Evolutionary conservation across 2,888 invertebrate species (phyloP).

Genomic region (Lepidochitona cinerea): DNA sequence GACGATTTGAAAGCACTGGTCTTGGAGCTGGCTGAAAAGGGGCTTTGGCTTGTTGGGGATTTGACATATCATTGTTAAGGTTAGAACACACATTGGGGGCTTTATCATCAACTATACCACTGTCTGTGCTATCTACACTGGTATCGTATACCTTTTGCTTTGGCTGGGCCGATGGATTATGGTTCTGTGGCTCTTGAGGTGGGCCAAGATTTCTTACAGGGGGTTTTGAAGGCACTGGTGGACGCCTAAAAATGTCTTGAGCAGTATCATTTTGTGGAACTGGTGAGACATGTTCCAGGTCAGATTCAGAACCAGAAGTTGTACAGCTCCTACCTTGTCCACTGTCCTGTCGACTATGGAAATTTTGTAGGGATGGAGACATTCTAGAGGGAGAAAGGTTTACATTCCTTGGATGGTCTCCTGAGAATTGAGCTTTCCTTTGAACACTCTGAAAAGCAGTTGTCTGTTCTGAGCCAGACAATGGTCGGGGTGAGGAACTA

Average conservation of each 20-base stretch:
- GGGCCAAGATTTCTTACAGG: constrained; percentile 7
- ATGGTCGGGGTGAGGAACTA: not conserved
- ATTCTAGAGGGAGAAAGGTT: not conserved
- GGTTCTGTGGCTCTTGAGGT: not conserved
- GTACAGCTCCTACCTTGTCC: not conserved
- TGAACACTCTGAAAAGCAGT: not conserved
- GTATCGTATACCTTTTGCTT: not conserved
- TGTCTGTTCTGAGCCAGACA: not conserved
- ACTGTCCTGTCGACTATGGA: not conserved
- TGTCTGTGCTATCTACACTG: constrained; percentile 1
- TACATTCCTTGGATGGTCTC: not conserved
- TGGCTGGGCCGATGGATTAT: constrained; percentile 8
- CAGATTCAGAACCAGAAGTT: not conserved
- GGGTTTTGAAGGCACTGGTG: constrained; percentile 17
- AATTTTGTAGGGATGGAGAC: not conserved
- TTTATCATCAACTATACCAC: not conserved
- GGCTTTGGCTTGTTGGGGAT: not conserved
- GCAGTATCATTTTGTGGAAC: constrained; percentile 36
- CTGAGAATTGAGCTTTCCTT: not conserved
- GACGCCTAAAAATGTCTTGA: constrained; percentile 30
- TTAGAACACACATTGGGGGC: not conserved
- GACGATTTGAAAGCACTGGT: not conserved
- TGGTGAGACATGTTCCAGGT: constrained; percentile 13
- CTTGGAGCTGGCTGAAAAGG: not conserved
- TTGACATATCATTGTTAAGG: not conserved